Evolutionary conservation across 2,888 invertebrate species (phyloP).

Genomic region (Carabus problematicus): DNA sequence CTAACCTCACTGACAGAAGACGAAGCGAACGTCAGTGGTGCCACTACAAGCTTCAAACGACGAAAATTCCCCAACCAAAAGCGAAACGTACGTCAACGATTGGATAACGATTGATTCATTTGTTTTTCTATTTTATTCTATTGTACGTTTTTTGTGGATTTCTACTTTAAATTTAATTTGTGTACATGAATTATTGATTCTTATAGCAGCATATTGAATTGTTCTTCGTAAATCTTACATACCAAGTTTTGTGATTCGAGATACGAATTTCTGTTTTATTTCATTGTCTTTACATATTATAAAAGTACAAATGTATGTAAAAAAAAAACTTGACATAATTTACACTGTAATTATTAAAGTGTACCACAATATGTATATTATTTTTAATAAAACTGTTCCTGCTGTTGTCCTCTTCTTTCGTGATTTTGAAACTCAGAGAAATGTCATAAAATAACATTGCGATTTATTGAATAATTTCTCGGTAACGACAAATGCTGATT

Average conservation of each 20-base stretch:
- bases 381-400: no score
- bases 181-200: no score
- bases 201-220: no score
- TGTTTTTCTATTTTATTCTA: neutral
- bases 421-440: no score
- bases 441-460: no score
- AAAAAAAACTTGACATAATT: neutral
- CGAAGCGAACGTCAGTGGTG: slow-evolving; percentile 59
- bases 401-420: no score
- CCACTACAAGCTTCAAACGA: slow-evolving; percentile 68
- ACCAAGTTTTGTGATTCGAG: neutral
- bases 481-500: no score
- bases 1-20: slow-evolving; percentile 64
- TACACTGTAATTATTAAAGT: neutral
- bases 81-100: slow-evolving; percentile 70
- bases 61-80: slow-evolving; percentile 67
- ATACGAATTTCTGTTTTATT: slow-evolving; percentile 9
- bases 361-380: no score
- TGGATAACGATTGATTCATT: slow-evolving; percentile 65
- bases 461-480: no score
- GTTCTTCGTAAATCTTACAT: no score
- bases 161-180: no score
- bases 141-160: neutral
- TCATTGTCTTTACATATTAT: slow-evolving; percentile 24
- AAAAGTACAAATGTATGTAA: slow-evolving; percentile 35